Percentiles rank a stretch among this genome's conserved stretches.
phyloP scores from a whole-genome alignment of 2,888 invertebrate species.

The Euclidia mi region DNA sequence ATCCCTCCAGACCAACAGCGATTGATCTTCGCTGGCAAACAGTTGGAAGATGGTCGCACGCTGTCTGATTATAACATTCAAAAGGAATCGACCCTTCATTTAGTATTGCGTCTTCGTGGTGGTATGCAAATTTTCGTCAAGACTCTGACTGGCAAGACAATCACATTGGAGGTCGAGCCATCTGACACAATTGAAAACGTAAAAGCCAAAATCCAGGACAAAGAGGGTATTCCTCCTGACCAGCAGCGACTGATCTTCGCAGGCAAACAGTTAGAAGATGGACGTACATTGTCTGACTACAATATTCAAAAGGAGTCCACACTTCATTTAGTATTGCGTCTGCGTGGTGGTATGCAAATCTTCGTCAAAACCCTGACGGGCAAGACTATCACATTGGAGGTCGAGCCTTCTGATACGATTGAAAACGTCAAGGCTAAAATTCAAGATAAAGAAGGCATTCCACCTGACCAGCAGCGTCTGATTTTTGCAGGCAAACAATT shows the following conservation, averaged over 20 bases:
- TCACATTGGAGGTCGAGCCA: no score
- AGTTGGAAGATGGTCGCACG: constrained; percentile 42
- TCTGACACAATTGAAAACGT: constrained; percentile 41
- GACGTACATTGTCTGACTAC: constrained; percentile 32
- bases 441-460: no score
- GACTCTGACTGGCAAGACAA: constrained; percentile 27
- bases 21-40: constrained; percentile 48
- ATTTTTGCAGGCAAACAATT: no score
- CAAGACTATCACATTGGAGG: no score
- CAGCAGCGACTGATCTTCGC: constrained; percentile 45
- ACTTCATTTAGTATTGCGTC: constrained; percentile 27
- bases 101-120: constrained; percentile 36
- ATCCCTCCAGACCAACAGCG: constrained; percentile 50
- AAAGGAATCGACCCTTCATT: constrained; percentile 37
- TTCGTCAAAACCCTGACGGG: constrained; percentile 2
- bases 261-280: constrained; percentile 44
- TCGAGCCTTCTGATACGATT: no score
- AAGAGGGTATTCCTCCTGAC: constrained; percentile 44
- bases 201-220: constrained; percentile 45
- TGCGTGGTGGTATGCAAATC: constrained; percentile 36
- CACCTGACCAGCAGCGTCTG: no score
- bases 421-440: no score
- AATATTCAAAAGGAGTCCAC: constrained; percentile 45
- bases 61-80: constrained; percentile 43
- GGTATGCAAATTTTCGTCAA: constrained; percentile 51